Conservation (phyloP, 2,113 vertebrate species). For the Coturnix japonica region DNA sequence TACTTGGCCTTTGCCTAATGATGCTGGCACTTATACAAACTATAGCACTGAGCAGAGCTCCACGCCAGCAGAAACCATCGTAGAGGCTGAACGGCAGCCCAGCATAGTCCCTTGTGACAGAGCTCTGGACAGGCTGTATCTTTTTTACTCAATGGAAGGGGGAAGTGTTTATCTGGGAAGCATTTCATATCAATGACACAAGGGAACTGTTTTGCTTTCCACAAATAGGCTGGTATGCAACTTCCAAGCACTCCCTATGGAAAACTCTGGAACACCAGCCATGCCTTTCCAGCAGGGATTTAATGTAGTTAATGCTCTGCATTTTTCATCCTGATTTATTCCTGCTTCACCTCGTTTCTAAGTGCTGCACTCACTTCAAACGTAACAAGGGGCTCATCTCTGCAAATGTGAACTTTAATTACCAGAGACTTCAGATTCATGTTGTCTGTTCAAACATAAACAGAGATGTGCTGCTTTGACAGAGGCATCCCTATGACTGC, state of each 20-base stretch:
- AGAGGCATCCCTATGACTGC: slow-evolving; percentile 28
- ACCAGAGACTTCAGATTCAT: not conserved
- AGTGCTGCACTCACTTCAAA: not conserved
- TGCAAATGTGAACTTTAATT: not conserved
- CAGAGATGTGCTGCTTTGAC: not conserved
- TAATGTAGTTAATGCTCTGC: slow-evolving; percentile 11
- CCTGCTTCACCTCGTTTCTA: not conserved
- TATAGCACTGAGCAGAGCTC: not conserved
- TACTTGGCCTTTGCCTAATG: not conserved
- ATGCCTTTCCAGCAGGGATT: not conserved
- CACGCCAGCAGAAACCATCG: slow-evolving; percentile 1
- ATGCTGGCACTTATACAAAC: not conserved
- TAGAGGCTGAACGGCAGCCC: not conserved
- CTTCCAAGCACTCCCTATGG: slow-evolving; percentile 26
- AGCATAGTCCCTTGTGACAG: not conserved
- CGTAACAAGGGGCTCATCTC: slow-evolving; percentile 5
- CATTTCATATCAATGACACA: slow-evolving; percentile 26
- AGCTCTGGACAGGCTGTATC: not conserved
- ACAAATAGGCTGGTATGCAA: slow-evolving; percentile 40
- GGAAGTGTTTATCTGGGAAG: slow-evolving; percentile 60
- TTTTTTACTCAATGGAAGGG: slow-evolving; percentile 18
- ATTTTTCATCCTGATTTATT: slow-evolving; percentile 55
- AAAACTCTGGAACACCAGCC: not conserved
- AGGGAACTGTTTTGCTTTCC: slow-evolving; percentile 57
- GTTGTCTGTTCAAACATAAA: not conserved